Evolutionary conservation across 2,113 vertebrate genomes (phyloP).

Genomic region (Oxyura jamaicensis): DNA sequence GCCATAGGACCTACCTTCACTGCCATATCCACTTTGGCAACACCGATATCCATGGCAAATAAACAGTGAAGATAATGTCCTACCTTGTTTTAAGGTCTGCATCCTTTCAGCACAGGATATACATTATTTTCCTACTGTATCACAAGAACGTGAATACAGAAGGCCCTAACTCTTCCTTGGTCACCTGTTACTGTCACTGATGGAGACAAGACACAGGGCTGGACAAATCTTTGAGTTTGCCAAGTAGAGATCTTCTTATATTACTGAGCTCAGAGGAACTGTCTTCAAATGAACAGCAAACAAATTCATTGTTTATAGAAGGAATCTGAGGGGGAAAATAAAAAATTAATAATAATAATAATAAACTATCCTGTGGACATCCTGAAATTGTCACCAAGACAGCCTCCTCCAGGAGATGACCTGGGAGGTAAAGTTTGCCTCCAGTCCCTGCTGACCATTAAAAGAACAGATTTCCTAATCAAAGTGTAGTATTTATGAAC

Average conservation of each 20-base stretch:
- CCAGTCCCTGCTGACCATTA: not conserved
- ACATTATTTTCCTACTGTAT: fast-evolving
- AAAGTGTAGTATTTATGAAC: not conserved
- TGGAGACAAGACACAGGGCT: not conserved
- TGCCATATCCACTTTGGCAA: not conserved
- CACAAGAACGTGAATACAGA: not conserved
- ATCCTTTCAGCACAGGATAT: not conserved
- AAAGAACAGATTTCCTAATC: not conserved
- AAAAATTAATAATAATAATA: too few relatives aligned
- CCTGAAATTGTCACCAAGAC: not conserved
- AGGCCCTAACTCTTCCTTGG: not conserved
- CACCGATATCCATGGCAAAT: not conserved
- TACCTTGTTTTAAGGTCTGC: not conserved
- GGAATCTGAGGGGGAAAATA: fast-evolving
- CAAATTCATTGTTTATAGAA: not conserved
- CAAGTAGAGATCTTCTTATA: not conserved
- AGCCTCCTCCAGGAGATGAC: not conserved
- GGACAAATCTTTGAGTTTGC: not conserved
- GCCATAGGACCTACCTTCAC: not conserved
- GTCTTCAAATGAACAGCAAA: not conserved
- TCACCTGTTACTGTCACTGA: not conserved
- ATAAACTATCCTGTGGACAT: not conserved
- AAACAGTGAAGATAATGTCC: not conserved
- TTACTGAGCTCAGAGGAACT: not conserved
- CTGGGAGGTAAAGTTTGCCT: not conserved